Evolutionary conservation across 2,113 vertebrate genomes (phyloP).

Genomic region (Cygnus atratus): DNA sequence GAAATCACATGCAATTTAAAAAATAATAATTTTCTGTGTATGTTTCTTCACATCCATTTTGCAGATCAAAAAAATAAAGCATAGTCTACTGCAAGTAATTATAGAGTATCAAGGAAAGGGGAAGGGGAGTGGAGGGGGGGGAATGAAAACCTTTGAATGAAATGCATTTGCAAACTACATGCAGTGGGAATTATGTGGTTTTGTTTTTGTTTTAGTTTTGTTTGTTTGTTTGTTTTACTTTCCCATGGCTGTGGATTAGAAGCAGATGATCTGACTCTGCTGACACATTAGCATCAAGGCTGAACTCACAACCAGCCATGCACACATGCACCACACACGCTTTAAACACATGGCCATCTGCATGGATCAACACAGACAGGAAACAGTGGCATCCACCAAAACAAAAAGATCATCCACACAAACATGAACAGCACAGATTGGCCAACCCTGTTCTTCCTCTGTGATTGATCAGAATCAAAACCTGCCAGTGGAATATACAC

Average conservation of each 20-base stretch:
- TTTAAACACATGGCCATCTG: not conserved
- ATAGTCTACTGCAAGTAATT: not conserved
- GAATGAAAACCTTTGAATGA: not conserved
- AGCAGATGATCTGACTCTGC: not conserved
- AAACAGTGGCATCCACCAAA: not conserved
- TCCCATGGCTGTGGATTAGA: not conserved
- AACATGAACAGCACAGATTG: fast-evolving
- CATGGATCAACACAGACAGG: not conserved
- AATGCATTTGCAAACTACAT: not conserved
- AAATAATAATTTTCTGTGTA: not conserved
- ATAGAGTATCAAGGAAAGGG: not conserved
- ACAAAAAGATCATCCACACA: not conserved
- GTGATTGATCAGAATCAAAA: not conserved
- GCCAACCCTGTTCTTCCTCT: not conserved
- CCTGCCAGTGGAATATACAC: not conserved
- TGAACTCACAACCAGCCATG: not conserved
- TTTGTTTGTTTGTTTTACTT: not conserved
- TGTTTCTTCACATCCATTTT: not conserved
- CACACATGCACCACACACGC: too few relatives aligned
- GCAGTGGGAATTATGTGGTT: not conserved
- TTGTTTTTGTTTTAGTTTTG: not conserved
- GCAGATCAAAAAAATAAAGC: not conserved
- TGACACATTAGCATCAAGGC: not conserved
- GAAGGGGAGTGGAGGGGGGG: too few relatives aligned
- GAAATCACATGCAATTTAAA: not conserved